A percentile compares a stretch with the other conserved stretches of the same genome.
Evolutionary conservation across 2,888 invertebrate species (phyloP).

Genomic region (Phoenoteleia sp.): DNA sequence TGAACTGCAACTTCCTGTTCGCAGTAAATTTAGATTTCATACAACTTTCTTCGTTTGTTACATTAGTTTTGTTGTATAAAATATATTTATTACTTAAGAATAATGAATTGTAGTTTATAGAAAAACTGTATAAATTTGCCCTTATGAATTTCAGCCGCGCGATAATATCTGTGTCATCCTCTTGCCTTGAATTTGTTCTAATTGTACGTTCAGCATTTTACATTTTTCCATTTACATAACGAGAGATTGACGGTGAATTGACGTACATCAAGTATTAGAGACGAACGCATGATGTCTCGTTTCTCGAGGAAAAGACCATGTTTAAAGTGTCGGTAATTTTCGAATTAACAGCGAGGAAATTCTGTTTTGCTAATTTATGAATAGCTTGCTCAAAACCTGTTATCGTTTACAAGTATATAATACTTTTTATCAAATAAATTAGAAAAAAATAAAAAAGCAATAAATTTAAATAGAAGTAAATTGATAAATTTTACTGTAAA

Average conservation of each 20-base stretch:
- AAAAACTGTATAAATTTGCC: neutral
- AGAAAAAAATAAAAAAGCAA: no score
- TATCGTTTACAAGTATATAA: no score
- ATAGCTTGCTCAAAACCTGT: no score
- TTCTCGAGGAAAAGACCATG: slow-evolving; percentile 1
- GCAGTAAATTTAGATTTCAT: no score
- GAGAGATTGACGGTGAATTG: slow-evolving; percentile 7
- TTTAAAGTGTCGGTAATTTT: neutral
- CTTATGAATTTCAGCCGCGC: neutral
- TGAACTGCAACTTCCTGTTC: no score
- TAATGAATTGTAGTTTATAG: neutral
- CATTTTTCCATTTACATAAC: slow-evolving; percentile 39
- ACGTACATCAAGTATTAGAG: neutral
- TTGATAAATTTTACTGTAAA: no score
- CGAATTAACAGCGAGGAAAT: slow-evolving; percentile 1
- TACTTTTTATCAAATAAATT: no score
- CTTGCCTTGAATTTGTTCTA: slow-evolving; percentile 34
- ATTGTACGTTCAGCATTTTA: slow-evolving; percentile 16
- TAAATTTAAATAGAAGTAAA: no score
- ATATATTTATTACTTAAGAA: no score
- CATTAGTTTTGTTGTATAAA: no score
- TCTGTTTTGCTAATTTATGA: neutral
- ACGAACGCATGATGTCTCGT: neutral
- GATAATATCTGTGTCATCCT: slow-evolving; percentile 7
- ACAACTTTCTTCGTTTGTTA: no score